phyloP scores from a whole-genome alignment of 2,797 vertebrate species.

The Pitangus sulphuratus region DNA sequence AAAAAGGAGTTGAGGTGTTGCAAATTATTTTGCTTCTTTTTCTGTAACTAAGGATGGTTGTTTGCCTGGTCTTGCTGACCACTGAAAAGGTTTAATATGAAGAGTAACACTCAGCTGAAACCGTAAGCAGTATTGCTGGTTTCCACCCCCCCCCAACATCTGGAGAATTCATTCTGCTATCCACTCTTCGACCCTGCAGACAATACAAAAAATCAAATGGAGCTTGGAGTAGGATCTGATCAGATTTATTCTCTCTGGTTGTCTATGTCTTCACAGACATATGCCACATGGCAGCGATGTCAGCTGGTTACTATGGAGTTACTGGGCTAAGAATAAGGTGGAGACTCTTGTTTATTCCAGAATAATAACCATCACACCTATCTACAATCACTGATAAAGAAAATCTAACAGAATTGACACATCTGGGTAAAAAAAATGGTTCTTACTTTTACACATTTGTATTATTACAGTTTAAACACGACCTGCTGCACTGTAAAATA shows the following conservation, averaged over 20 bases:
- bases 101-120: neutral
- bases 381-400: neutral
- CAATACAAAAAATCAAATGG: neutral
- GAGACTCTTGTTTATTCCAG: neutral
- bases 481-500: neutral
- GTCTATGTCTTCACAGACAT: neutral
- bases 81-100: neutral
- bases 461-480: constrained; percentile 8
- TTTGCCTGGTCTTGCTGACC: neutral
- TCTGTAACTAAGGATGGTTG: neutral
- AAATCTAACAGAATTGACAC: neutral
- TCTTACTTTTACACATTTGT: neutral
- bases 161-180: neutral
- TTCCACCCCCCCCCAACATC: neutral
- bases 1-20: neutral
- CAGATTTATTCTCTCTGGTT: neutral
- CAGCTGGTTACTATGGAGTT: neutral
- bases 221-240: neutral
- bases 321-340: neutral
- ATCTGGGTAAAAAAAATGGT: neutral
- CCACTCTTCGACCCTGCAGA: neutral
- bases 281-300: neutral
- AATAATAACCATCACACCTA: neutral
- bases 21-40: neutral
- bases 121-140: neutral